Conservation (phyloP, 1,140 invertebrate species). For the Tetramorium parvispinum region DNA sequence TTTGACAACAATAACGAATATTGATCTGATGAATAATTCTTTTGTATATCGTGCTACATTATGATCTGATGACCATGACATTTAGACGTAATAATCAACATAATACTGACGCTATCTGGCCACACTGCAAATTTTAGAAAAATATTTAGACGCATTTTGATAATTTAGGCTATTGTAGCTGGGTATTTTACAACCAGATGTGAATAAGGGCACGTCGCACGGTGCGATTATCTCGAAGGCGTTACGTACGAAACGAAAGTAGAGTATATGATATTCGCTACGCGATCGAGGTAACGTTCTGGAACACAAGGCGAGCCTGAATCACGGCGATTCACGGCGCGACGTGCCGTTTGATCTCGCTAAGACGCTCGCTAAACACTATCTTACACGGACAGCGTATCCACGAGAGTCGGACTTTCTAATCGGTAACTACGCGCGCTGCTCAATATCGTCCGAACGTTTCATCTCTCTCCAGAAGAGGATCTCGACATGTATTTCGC, state of each 20-base stretch:
- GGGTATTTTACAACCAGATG: not conserved
- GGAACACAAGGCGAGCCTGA: slow-evolving; percentile 44
- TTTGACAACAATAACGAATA: too few species aligned
- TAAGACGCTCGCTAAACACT: slow-evolving; percentile 47
- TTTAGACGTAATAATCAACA: too few species aligned
- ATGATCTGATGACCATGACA: too few species aligned
- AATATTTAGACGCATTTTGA: not conserved
- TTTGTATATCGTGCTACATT: too few species aligned
- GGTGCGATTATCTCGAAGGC: slow-evolving; percentile 1
- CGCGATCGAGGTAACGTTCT: slow-evolving; percentile 34
- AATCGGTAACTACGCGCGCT: slow-evolving; percentile 52
- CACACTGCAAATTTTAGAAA: too few species aligned
- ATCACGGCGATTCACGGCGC: slow-evolving; percentile 37
- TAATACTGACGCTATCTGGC: too few species aligned
- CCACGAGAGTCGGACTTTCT: slow-evolving; percentile 47
- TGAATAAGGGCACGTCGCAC: slow-evolving; percentile 25
- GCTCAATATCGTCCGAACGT: slow-evolving; percentile 46
- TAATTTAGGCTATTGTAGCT: not conserved
- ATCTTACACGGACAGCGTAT: slow-evolving; percentile 40
- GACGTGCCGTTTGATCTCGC: slow-evolving; percentile 59
- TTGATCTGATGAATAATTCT: too few species aligned
- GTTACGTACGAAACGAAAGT: slow-evolving; percentile 41
- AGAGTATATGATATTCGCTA: slow-evolving; percentile 31
- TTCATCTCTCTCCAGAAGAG: slow-evolving; percentile 33
- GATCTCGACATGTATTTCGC: slow-evolving; percentile 25